phyloP scores from a whole-genome alignment of 2,797 vertebrate species.

The Eleutherodactylus coqui region DNA sequence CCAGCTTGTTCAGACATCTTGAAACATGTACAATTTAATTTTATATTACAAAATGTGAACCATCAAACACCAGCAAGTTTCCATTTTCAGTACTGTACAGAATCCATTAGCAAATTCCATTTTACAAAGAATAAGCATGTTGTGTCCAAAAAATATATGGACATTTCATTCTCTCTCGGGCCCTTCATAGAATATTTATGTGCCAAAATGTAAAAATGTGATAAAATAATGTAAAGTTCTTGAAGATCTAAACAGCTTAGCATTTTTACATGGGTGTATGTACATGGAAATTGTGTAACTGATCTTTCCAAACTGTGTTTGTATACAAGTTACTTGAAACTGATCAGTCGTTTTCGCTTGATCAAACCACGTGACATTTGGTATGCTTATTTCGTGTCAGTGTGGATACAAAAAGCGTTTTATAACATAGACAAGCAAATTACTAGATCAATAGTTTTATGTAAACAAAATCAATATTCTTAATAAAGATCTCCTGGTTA shows the following conservation, averaged over 20 bases:
- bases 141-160: neutral
- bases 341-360: conserved; percentile 45
- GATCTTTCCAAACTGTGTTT: conserved; percentile 57
- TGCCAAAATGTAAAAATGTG: conserved; percentile 8
- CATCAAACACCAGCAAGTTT: neutral
- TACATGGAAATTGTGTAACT: conserved; percentile 37
- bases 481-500: conserved; percentile 67
- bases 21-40: neutral
- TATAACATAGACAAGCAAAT: conserved; percentile 63
- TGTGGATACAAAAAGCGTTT: conserved; percentile 63
- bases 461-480: conserved; percentile 67
- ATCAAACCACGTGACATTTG: conserved; percentile 60
- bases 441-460: conserved; percentile 64
- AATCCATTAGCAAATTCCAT: neutral
- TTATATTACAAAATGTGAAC: neutral
- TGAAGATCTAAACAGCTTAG: neutral
- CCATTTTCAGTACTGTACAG: neutral
- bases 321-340: conserved; percentile 48
- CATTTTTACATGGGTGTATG: neutral
- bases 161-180: neutral
- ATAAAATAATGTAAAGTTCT: neutral
- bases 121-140: neutral
- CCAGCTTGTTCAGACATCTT: neutral
- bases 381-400: conserved; percentile 63
- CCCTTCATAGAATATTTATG: neutral